These are phyloP conservation scores for Gallirallus australis DNA, from an alignment of 2,797 vertebrate species.

Conservation along the genomic window DNA sequence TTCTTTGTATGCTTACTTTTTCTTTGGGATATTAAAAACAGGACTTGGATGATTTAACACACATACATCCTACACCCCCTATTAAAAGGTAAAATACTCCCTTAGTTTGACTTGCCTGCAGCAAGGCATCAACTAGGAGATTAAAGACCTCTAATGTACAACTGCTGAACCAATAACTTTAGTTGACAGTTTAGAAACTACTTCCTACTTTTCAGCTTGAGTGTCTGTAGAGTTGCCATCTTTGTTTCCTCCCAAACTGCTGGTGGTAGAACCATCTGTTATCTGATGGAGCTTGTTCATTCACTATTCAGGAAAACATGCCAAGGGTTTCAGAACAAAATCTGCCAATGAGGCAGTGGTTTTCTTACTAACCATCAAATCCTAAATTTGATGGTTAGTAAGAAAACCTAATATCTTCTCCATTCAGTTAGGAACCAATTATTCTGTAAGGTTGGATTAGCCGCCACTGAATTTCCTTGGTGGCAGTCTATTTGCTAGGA, in stretches of 20 bases:
- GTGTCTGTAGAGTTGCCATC: not conserved
- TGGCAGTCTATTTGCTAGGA: not conserved
- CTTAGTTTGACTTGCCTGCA: not conserved
- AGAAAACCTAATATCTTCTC: not conserved
- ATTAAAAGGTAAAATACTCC: not conserved
- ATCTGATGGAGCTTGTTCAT: not conserved
- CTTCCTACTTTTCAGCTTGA: not conserved
- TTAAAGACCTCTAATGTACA: not conserved
- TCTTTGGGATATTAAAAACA: not conserved
- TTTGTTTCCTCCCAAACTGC: not conserved
- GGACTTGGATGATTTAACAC: not conserved
- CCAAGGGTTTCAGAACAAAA: not conserved
- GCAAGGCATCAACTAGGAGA: not conserved
- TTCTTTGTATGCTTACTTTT: not conserved
- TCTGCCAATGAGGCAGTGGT: not conserved
- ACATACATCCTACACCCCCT: not conserved
- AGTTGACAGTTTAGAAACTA: not conserved
- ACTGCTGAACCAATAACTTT: not conserved
- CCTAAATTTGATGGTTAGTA: too few relatives aligned
- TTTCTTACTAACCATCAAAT: not conserved
- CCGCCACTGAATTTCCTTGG: conserved; percentile 30
- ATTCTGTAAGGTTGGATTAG: not conserved
- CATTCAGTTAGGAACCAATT: not conserved
- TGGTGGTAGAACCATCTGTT: not conserved
- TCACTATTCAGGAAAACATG: not conserved